Conservation (phyloP, 2,888 invertebrate species). For the Protophormia terraenovae region DNA sequence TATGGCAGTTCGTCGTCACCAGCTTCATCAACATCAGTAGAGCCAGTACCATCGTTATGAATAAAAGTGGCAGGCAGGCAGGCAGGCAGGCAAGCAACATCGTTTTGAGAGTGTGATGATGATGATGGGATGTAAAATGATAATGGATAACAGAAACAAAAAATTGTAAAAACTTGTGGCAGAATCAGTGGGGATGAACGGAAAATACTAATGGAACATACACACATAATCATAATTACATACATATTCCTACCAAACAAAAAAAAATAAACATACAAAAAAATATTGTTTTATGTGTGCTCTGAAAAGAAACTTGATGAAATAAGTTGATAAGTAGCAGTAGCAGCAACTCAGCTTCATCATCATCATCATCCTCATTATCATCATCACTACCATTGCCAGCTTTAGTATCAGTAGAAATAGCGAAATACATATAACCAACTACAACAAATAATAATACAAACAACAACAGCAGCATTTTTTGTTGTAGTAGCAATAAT, state of each 20-base stretch:
- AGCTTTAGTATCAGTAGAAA: conserved; percentile 13
- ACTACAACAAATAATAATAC: not conserved
- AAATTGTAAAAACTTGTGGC: conserved; percentile 14
- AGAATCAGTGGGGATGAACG: conserved; percentile 15
- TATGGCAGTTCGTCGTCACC: not conserved
- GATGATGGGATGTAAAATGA: conserved; percentile 43
- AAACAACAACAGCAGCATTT: not conserved
- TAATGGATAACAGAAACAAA: conserved; percentile 8
- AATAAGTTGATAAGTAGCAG: conserved; percentile 57
- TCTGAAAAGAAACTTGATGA: conserved; percentile 46
- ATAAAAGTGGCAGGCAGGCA: conserved; percentile 18
- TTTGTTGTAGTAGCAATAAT: conserved; percentile 4
- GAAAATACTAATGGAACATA: not conserved
- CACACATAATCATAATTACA: not conserved
- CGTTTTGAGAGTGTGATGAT: conserved; percentile 39
- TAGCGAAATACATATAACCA: conserved; percentile 41
- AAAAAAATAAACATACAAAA: not conserved
- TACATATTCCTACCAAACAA: too few relatives aligned
- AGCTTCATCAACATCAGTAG: conserved; percentile 12
- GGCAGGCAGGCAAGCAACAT: conserved; percentile 9
- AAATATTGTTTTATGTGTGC: conserved; percentile 22
- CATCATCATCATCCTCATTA: conserved; percentile 5
- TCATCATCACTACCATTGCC: too few relatives aligned
- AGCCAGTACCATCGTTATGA: not conserved
- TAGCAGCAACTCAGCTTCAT: conserved; percentile 25